phyloP scores from a whole-genome alignment of 2,888 invertebrate genomes.

The Conomelus anceps region DNA sequence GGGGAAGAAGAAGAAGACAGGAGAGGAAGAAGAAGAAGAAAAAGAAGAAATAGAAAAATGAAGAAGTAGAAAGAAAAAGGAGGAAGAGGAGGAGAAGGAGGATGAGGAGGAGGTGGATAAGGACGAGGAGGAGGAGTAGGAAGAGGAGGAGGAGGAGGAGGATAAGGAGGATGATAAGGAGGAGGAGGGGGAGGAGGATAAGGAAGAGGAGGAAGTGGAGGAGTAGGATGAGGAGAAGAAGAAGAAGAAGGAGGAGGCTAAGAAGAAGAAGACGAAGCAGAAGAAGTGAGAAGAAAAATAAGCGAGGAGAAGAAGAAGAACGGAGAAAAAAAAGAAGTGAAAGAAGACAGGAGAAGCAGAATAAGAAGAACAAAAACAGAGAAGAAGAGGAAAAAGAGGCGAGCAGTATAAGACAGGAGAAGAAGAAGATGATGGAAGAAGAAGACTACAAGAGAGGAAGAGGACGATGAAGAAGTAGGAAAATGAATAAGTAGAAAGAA shows the following conservation, averaged over 20 bases:
- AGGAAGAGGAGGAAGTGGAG: not conserved
- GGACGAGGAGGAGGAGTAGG: not conserved
- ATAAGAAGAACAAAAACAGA: not conserved
- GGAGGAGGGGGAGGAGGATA: not conserved
- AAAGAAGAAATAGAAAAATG: not conserved
- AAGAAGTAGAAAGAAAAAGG: not conserved
- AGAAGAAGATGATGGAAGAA: not conserved
- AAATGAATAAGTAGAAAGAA: not conserved
- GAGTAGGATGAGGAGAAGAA: not conserved
- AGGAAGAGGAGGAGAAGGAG: not conserved
- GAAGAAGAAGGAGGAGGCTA: not conserved
- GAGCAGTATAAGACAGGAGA: not conserved
- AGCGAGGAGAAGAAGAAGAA: not conserved
- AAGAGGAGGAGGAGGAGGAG: not conserved
- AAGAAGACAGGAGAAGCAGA: not conserved
- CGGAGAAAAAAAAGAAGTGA: not conserved
- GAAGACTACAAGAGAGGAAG: not conserved
- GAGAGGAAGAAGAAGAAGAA: not conserved
- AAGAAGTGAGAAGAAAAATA: not conserved
- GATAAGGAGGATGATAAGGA: not conserved
- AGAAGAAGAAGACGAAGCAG: too few species aligned
- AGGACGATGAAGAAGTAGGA: not conserved
- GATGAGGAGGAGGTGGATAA: not conserved
- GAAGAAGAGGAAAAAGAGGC: not conserved
- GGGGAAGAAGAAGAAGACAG: not conserved